These are phyloP conservation scores for Dendrolimus kikuchii DNA, from an alignment of 1,140 invertebrate species.

Conservation along the genomic window DNA sequence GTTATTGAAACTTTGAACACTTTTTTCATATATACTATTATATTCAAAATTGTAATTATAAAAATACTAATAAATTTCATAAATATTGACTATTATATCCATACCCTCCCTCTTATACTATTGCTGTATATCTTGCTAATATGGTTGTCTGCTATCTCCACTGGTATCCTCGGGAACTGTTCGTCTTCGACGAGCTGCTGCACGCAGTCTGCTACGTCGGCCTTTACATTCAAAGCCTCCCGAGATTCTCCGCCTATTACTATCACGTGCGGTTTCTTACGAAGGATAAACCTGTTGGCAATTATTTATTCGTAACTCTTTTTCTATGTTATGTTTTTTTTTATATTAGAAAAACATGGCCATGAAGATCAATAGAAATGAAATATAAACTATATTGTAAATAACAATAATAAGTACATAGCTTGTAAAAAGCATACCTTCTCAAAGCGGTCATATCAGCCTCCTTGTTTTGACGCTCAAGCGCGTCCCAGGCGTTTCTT, in stretches of 20 bases:
- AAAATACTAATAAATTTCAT: too few relatives aligned
- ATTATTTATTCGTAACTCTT: neutral
- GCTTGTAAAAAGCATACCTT: slow-evolving; percentile 52
- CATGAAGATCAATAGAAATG: too few relatives aligned
- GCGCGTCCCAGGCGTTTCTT: slow-evolving; percentile 49
- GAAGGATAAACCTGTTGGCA: slow-evolving; percentile 87
- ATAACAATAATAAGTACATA: neutral
- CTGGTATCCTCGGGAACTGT: slow-evolving; percentile 89
- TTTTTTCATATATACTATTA: too few relatives aligned
- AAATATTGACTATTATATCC: slow-evolving; percentile 12
- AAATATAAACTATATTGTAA: too few relatives aligned
- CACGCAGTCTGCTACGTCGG: slow-evolving; percentile 87
- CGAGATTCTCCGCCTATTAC: slow-evolving; percentile 92
- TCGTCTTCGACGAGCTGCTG: slow-evolving; percentile 85
- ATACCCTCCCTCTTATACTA: slow-evolving; percentile 86
- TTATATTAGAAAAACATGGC: too few relatives aligned
- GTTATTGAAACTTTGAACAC: too few relatives aligned
- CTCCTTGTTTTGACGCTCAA: slow-evolving; percentile 73
- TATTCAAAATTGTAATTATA: too few relatives aligned
- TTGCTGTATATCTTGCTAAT: slow-evolving; percentile 93
- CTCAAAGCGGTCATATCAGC: slow-evolving; percentile 86
- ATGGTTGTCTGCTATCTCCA: slow-evolving; percentile 96
- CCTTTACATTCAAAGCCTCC: slow-evolving; percentile 88
- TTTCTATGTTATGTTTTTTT: neutral
- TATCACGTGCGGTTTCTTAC: slow-evolving; percentile 95